Evolutionary conservation across 2,797 vertebrate genomes (phyloP), one percentile per base, ranked within the genome.

Genomic region (Acipenser transmontanus): DNA sequence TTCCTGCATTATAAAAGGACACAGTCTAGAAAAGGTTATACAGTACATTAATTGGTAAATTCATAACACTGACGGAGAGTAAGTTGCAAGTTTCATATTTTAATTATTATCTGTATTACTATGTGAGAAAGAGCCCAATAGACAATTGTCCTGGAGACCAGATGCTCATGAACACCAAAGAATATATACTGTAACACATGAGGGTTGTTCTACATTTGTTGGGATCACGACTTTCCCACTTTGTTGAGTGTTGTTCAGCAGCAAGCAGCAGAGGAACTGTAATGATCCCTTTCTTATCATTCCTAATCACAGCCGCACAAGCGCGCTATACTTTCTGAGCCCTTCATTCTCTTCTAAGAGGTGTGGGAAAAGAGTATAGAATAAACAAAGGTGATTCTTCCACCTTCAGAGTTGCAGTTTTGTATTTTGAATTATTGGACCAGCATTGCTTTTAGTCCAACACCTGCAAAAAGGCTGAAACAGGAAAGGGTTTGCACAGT

Each of bases 341-440:
- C 82, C 82, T 91, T 90, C 91, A 91, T 89, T 88, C 87, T 81
- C 82, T 34, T 88, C 77, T 87, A 85, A 84, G 77, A 85, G 80
- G 82, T 78, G 67, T 85, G 84, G 88, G 81, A 81, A 82, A 87
- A 87, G 84, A 81, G 82, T 34, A 34, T 20, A 89, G 87, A 87
- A 86, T 89, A 91, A 91, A 91, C 85, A 89, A 88, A 91, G 88
- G 83, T 73, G 67, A 85, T 88, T 90, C 84, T 84, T 78, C 83
- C 84, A 82, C 83, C 81, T 84, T 86, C 85, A 81, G 85, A 81
- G 73, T 81, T 81, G 87, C 88, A 89, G 89, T 89, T 91, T 91
- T 91, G 81, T 80, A 85, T 83, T 88, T 80, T 76, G 81, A 87
- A 87, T 88, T 82, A 87, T 85, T 85, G 87, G 85, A 88, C 89